Conservation (phyloP, 2,113 vertebrate genomes). For the Pseudopipra pipra region DNA sequence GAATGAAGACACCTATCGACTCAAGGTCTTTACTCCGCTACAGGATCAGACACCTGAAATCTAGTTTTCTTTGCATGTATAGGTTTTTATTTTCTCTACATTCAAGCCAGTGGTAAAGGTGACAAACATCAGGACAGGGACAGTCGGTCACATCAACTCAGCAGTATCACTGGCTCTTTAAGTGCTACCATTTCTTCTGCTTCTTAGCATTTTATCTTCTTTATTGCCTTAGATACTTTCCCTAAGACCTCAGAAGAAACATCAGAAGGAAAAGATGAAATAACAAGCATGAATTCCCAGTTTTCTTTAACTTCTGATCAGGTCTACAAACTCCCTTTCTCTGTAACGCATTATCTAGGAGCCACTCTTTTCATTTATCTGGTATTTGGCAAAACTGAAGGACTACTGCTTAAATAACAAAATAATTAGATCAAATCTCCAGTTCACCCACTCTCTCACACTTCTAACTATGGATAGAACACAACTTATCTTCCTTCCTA, state of each 20-base stretch:
- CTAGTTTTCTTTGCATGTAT: too few relatives aligned
- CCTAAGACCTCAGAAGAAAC: background rate
- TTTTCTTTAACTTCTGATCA: background rate
- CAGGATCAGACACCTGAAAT: background rate
- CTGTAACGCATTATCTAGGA: rapidly evolving
- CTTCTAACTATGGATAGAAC: background rate
- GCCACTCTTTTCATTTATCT: background rate
- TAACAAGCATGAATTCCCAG: background rate
- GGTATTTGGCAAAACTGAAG: background rate
- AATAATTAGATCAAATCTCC: background rate
- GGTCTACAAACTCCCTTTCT: background rate
- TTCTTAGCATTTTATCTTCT: background rate
- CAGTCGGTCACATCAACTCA: background rate
- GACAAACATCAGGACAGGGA: background rate
- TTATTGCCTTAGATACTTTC: background rate
- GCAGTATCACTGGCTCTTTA: background rate
- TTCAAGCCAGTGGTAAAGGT: background rate
- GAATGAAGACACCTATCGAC: background rate
- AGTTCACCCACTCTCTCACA: background rate
- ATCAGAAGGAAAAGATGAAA: background rate
- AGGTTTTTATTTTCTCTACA: background rate
- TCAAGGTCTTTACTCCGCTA: background rate
- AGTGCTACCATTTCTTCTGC: background rate
- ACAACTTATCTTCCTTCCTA: background rate
- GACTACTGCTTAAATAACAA: background rate